phyloP scores from a whole-genome alignment of 2,888 invertebrate species.

The Noctua pronuba region DNA sequence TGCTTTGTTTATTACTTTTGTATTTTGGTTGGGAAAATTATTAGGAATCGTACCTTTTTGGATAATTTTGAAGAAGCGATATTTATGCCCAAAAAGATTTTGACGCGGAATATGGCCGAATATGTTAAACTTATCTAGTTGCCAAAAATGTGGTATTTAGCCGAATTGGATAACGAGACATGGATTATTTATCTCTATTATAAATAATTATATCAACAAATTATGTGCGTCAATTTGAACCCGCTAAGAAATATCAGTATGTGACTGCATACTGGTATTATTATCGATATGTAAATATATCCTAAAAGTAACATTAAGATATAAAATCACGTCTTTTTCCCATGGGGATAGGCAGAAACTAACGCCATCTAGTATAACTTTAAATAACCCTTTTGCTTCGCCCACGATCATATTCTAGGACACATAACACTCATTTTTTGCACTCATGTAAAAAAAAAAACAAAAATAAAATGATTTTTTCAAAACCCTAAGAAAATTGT shows the following conservation, averaged over 20 bases:
- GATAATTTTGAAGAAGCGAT: not conserved
- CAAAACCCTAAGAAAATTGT: not conserved
- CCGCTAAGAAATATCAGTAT: too few species aligned
- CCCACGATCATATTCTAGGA: not conserved
- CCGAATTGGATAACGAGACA: not conserved
- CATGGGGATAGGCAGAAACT: not conserved
- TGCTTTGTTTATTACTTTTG: slow-evolving; percentile 2
- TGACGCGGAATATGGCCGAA: not conserved
- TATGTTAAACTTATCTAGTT: not conserved
- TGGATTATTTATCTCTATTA: too few species aligned
- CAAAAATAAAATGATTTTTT: not conserved
- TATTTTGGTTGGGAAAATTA: not conserved
- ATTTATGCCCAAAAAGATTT: not conserved
- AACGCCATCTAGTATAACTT: too few species aligned
- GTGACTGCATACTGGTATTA: too few species aligned
- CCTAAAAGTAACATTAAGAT: too few species aligned
- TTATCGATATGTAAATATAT: too few species aligned
- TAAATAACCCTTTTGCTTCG: not conserved
- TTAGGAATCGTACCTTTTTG: not conserved
- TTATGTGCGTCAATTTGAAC: not conserved
- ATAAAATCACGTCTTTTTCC: not conserved
- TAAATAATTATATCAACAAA: not conserved
- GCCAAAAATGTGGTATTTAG: too few species aligned
- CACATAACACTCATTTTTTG: not conserved
- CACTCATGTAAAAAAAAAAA: not conserved